Conservation (phyloP, 1,140 invertebrate species). For the Megalopta genalis region DNA sequence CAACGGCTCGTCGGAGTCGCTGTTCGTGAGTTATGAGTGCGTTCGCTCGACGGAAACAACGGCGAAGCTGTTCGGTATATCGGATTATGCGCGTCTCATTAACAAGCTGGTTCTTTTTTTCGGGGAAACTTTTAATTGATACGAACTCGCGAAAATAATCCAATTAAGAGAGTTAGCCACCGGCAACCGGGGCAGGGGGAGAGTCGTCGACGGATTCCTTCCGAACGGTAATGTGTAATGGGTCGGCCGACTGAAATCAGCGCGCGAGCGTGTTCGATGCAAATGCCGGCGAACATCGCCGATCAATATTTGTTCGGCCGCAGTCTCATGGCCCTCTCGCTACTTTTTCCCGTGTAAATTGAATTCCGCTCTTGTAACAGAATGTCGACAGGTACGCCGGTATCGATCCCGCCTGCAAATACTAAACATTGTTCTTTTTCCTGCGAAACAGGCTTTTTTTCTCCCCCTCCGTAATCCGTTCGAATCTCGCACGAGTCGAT, state of each 20-base stretch:
- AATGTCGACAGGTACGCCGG: conserved; percentile 16
- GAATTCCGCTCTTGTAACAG: conserved; percentile 38
- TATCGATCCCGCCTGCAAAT: conserved; percentile 8
- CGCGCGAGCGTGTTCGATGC: not conserved
- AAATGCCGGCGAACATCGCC: conserved; percentile 47
- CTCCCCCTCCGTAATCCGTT: not conserved
- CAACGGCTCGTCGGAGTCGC: no score
- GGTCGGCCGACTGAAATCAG: not conserved
- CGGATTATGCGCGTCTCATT: no score
- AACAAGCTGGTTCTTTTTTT: not conserved
- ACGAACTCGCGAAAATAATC: not conserved
- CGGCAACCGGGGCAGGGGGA: not conserved
- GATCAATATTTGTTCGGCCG: conserved; percentile 55
- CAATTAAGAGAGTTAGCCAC: not conserved
- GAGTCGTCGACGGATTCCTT: not conserved
- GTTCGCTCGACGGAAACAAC: no score
- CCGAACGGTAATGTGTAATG: not conserved
- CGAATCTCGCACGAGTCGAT: not conserved
- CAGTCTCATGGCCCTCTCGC: conserved; percentile 8
- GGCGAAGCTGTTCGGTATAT: no score
- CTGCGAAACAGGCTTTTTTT: not conserved
- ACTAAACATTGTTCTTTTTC: conserved; percentile 27
- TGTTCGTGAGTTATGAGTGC: no score
- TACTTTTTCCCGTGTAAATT: conserved; percentile 25
- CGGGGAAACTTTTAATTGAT: conserved; percentile 15